Conservation (phyloP, 2,888 invertebrate genomes). For the Ferdinandea cuprea region DNA sequence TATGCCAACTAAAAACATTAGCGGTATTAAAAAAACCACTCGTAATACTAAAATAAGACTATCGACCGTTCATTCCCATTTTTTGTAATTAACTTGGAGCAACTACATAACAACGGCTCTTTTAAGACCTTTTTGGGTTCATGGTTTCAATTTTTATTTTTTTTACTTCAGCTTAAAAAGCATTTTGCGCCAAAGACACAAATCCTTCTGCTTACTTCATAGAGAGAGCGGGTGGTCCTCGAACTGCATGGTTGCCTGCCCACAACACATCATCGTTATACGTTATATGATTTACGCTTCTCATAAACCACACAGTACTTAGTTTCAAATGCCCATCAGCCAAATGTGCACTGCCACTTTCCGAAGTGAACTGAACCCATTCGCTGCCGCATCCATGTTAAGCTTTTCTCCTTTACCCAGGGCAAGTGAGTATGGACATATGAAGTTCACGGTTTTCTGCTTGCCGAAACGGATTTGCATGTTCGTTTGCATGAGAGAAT, state of each 20-base stretch:
- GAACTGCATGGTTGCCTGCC: slow-evolving; percentile 63
- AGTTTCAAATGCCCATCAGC: slow-evolving; percentile 75
- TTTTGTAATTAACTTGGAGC: slow-evolving; percentile 61
- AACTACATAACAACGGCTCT: slow-evolving; percentile 32
- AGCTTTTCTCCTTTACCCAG: slow-evolving; percentile 9
- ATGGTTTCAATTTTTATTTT: slow-evolving; percentile 28
- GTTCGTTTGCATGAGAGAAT: slow-evolving; percentile 51
- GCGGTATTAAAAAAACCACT: slow-evolving; percentile 39
- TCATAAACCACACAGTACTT: slow-evolving; percentile 74
- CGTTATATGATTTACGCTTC: slow-evolving; percentile 70
- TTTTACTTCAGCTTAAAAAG: slow-evolving; percentile 36
- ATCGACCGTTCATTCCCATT: slow-evolving; percentile 50
- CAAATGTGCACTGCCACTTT: slow-evolving; percentile 73
- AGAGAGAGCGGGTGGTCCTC: slow-evolving; percentile 41
- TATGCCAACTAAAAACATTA: slow-evolving; percentile 45
- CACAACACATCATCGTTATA: slow-evolving; percentile 72
- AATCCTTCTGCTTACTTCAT: slow-evolving; percentile 51
- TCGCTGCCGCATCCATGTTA: slow-evolving; percentile 21
- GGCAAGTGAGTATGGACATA: slow-evolving; percentile 10
- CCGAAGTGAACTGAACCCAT: slow-evolving; percentile 59
- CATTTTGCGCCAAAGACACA: slow-evolving; percentile 68
- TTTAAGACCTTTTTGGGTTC: slow-evolving; percentile 57
- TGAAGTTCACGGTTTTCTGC: slow-evolving; percentile 66
- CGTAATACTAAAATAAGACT: slow-evolving; percentile 60
- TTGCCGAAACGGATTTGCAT: slow-evolving; percentile 69